These are phyloP conservation scores for Cranoglanis bouderius DNA, from an alignment of 2,113 vertebrate species.

Conservation along the genomic window DNA sequence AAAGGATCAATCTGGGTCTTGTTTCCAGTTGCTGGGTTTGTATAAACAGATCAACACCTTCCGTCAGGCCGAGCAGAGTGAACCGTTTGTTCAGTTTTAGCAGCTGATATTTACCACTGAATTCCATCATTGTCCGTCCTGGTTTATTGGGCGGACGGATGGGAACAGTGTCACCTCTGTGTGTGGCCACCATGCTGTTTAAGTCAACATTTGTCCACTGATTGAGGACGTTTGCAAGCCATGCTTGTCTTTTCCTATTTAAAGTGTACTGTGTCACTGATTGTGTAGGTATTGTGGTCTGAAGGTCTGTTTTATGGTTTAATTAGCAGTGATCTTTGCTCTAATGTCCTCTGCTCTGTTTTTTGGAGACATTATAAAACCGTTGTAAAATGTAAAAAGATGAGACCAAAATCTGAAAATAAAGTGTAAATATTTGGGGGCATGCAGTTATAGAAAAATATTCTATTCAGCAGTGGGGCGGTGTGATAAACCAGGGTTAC, in stretches of 20 bases:
- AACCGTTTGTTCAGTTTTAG: slow-evolving; percentile 22
- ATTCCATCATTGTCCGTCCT: slow-evolving; percentile 19
- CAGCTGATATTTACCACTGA: slow-evolving; percentile 28
- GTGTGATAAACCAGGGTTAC: not conserved
- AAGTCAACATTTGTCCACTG: slow-evolving; percentile 6
- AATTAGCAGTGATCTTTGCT: not conserved
- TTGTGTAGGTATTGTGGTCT: not conserved
- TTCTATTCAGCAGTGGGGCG: not conserved
- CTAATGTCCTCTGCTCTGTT: not conserved
- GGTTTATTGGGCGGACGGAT: not conserved
- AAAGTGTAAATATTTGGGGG: not conserved
- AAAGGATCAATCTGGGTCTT: not conserved
- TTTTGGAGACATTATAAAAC: not conserved
- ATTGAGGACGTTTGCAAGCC: not conserved
- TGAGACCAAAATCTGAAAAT: not conserved
- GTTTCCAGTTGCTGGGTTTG: slow-evolving; percentile 40
- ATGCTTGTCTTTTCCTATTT: not conserved
- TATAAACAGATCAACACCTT: slow-evolving; percentile 26
- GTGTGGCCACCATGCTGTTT: slow-evolving; percentile 1
- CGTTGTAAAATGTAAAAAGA: not conserved
- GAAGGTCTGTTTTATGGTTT: not conserved
- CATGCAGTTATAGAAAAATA: not conserved
- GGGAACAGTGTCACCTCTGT: slow-evolving; percentile 31
- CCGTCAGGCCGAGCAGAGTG: slow-evolving; percentile 11
- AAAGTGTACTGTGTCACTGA: not conserved